phyloP scores from a whole-genome alignment of 2,113 vertebrate species.

The Hemiscyllium ocellatum region DNA sequence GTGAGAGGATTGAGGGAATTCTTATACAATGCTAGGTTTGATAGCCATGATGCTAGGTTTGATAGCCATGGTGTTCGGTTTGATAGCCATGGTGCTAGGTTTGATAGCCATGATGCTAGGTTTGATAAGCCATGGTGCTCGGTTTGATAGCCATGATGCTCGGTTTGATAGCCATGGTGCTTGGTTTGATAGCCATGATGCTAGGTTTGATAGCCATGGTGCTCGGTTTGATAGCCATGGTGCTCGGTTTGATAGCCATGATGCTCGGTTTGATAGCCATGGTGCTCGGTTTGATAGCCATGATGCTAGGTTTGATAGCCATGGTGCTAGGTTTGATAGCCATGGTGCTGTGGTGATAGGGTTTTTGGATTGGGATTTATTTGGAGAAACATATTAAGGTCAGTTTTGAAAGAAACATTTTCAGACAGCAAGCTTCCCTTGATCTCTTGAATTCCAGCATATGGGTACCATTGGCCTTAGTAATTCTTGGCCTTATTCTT shows the following conservation, averaged over 20 bases:
- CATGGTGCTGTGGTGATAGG: background rate
- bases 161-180: background rate
- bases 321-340: background rate
- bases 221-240: background rate
- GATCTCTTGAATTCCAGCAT: background rate
- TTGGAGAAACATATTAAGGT: background rate
- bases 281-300: background rate
- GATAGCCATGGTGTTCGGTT: too few relatives aligned
- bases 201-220: too few relatives aligned
- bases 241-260: too few relatives aligned
- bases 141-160: too few relatives aligned
- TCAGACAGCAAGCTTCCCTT: background rate
- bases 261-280: too few relatives aligned
- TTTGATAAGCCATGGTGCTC: too few relatives aligned
- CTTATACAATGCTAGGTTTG: background rate
- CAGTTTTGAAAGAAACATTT: slow-evolving; percentile 14
- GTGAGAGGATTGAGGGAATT: background rate
- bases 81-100: background rate
- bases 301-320: background rate
- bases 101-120: background rate
- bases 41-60: too few relatives aligned
- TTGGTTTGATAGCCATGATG: too few relatives aligned
- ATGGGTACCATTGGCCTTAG: background rate
- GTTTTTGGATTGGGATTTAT: background rate
- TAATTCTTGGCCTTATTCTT: slow-evolving; percentile 26